Conservation (phyloP, 2,113 vertebrate species). For the Lichenostomus cassidix region DNA sequence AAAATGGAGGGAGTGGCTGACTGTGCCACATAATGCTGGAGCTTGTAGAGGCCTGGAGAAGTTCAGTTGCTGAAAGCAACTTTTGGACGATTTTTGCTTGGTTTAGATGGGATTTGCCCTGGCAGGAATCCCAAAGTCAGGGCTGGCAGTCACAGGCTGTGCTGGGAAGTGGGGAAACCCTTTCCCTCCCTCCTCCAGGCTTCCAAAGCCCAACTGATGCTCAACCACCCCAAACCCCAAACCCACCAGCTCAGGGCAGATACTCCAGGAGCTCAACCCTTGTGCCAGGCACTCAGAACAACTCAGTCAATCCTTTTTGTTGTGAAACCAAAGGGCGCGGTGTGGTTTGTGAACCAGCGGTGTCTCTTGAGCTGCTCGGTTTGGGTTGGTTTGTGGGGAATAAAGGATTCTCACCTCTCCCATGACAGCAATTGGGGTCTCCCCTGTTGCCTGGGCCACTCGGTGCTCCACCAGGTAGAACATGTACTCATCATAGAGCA, state of each 20-base stretch:
- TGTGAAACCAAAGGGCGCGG: background rate
- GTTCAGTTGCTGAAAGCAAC: background rate
- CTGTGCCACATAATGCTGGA: background rate
- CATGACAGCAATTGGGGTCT: conserved; percentile 97
- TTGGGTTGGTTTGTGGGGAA: background rate
- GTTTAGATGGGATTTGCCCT: background rate
- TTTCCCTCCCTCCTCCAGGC: background rate
- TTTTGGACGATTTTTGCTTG: background rate
- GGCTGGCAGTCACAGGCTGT: background rate
- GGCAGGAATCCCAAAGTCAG: background rate
- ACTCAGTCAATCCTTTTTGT: background rate
- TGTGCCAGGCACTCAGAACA: background rate
- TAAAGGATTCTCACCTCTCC: conserved; percentile 84
- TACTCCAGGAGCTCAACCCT: background rate
- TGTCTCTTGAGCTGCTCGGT: fast-evolving
- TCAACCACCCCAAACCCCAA: background rate
- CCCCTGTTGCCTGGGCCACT: conserved; percentile 91
- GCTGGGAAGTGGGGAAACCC: background rate
- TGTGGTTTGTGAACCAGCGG: fast-evolving
- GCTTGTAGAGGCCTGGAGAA: background rate
- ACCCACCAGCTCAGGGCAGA: background rate
- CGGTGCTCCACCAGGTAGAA: conserved; percentile 98
- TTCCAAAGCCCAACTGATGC: background rate
- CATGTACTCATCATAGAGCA: conserved; percentile 98
- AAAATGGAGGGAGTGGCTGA: fast-evolving